These are phyloP conservation scores for Pterophyllum scalare DNA, from an alignment of 2,113 vertebrate genomes.

Conservation along the genomic window DNA sequence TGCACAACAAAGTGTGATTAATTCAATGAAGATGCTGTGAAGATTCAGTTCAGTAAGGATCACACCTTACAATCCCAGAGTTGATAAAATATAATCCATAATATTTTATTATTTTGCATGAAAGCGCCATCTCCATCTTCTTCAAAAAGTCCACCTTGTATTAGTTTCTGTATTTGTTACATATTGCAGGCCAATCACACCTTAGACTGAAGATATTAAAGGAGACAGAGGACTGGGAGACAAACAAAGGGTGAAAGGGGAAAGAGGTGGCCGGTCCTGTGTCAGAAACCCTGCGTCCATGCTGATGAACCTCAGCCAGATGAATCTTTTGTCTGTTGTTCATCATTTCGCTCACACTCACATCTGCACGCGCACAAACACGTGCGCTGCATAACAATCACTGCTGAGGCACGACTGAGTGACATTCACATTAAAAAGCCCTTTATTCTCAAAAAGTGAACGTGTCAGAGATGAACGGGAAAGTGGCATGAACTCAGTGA, in stretches of 20 bases:
- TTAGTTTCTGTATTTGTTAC: neutral
- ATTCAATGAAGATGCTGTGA: neutral
- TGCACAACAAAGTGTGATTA: neutral
- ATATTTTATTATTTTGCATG: neutral
- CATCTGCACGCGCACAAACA: neutral
- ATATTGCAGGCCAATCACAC: neutral
- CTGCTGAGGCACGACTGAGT: neutral
- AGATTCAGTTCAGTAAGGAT: neutral
- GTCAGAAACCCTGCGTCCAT: neutral
- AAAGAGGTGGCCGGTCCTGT: neutral
- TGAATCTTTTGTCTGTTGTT: constrained; percentile 37
- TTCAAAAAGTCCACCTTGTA: constrained; percentile 40
- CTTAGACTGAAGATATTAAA: neutral
- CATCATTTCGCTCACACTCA: constrained; percentile 42
- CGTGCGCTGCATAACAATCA: neutral
- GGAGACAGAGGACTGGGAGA: neutral
- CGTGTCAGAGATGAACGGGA: constrained; percentile 46
- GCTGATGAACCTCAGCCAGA: neutral
- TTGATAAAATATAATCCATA: constrained; percentile 80
- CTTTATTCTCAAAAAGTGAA: constrained; percentile 36
- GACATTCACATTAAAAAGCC: constrained; percentile 55
- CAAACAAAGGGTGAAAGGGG: neutral
- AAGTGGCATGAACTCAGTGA: neutral
- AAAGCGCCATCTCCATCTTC: constrained; percentile 83
- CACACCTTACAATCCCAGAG: constrained; percentile 73